Base-by-base conservation (phyloP, 2,797 vertebrate species). In the Phoeniculus purpureus region DNA sequence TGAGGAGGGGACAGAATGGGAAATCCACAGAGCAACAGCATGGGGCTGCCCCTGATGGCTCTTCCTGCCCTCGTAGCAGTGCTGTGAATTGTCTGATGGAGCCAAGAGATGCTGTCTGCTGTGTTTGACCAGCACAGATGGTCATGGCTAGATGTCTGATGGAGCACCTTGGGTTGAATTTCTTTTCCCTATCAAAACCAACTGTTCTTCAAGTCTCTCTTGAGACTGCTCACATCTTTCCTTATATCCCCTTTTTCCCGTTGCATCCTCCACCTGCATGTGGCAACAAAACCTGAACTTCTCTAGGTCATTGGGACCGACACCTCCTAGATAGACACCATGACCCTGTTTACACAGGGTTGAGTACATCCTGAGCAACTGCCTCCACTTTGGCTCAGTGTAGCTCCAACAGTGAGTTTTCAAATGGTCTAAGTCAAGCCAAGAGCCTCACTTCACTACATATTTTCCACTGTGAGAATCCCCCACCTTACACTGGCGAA, bases 391-490 rank as follows among this genome's bases (percentile, higher is more conserved):
- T 6, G 40, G 34, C 80, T 92, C 59, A 2, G 51, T 0, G 3
- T 11, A n/a, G 84, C 87, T 77, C 66, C 70, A 37, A 5, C 60
- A 67, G 31, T 0, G 9, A 40, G 7, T 7, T 59, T 40, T 64
- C 61, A 61, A 17, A 23, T 0, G 5, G 43, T 6, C 45, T 3
- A 65, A n/a, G 66, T 87, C 12, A 7, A 72, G 68, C 94, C 88
- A 74, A 83, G 34, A 58, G 20, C 81, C 90, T 73, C 21, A 2
- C 92, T 90, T 78, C 12, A 26, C 70, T 75, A 16, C 5, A 2
- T 17, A 27, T 85, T 95, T 91, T 91, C 93, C 86, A 45, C 56
- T 4, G 25, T 10, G 62, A 66, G 76, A 66, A 65, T 82, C 32
- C 48, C 87, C 75, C 43, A 10, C 43, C 21, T 50, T 32, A 20